phyloP scores from a whole-genome alignment of 2,113 vertebrate species.

The Candoia aspera region DNA sequence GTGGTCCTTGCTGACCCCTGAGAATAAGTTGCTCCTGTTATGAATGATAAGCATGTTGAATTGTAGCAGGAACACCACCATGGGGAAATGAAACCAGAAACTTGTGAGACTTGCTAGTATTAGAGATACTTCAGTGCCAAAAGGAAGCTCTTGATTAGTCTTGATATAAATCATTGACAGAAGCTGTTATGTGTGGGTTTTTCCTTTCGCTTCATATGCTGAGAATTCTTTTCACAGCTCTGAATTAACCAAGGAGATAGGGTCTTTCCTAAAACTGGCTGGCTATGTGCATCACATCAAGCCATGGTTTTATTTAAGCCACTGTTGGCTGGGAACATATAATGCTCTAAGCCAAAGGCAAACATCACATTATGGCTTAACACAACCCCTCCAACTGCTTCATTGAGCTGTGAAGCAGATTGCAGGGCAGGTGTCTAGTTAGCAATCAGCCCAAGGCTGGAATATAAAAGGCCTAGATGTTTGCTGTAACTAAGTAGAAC shows the following conservation, averaged over 20 bases:
- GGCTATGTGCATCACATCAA: too few species aligned
- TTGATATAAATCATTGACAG: slow-evolving; percentile 38
- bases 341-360: too few species aligned
- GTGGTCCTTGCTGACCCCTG: neutral
- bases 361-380: too few species aligned
- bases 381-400: slow-evolving; percentile 9
- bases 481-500: too few species aligned
- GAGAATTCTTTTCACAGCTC: slow-evolving; percentile 61
- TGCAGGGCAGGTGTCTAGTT: slow-evolving; percentile 56
- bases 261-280: slow-evolving; percentile 47
- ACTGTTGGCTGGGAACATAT: too few species aligned
- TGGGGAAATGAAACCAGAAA: slow-evolving; percentile 34
- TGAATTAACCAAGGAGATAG: slow-evolving; percentile 61
- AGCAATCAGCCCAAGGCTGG: slow-evolving; percentile 77
- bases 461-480: slow-evolving; percentile 69
- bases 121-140: slow-evolving; percentile 49
- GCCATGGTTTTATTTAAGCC: too few species aligned
- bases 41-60: neutral
- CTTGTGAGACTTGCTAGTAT: slow-evolving; percentile 9
- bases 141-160: slow-evolving; percentile 52
- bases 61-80: neutral
- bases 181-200: slow-evolving; percentile 30
- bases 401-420: slow-evolving; percentile 62
- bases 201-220: slow-evolving; percentile 39
- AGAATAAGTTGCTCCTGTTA: neutral